Evolutionary conservation across 2,113 vertebrate genomes (phyloP).

Genomic region (Sinocyclocheilus anophthalmus): DNA sequence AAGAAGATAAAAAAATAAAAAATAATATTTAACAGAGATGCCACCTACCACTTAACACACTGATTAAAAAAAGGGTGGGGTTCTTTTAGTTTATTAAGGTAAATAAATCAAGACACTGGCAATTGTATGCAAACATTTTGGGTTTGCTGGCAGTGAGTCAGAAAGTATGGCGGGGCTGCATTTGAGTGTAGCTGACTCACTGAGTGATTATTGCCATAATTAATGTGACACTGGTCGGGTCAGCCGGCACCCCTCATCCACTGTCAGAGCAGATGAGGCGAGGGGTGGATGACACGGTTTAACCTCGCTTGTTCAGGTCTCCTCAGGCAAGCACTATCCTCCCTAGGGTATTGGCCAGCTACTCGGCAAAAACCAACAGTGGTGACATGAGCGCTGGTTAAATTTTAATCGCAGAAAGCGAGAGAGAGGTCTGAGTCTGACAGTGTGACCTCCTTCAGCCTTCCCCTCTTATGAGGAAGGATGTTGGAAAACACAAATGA

Average conservation of each 20-base stretch:
- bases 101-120: background rate
- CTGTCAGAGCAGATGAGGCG: conserved; percentile 53
- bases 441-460: conserved; percentile 23
- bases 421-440: conserved; percentile 19
- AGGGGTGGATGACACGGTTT: conserved; percentile 52
- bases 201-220: conserved; percentile 58
- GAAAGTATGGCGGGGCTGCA: background rate
- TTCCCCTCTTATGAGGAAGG: background rate
- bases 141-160: conserved; percentile 12
- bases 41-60: too few species aligned
- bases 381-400: conserved; percentile 52
- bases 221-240: conserved; percentile 47
- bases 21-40: background rate
- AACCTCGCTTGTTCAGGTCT: conserved; percentile 56
- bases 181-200: conserved; percentile 36
- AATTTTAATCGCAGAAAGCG: conserved; percentile 45
- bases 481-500: conserved; percentile 23
- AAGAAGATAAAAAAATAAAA: too few species aligned
- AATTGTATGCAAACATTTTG: background rate
- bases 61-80: too few species aligned
- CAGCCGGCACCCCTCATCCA: conserved; percentile 45
- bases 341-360: conserved; percentile 47
- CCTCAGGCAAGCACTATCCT: conserved; percentile 50
- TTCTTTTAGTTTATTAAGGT: background rate
- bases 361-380: conserved; percentile 57